Evolutionary conservation across 2,888 invertebrate species (phyloP), one percentile per base, ranked within the genome.

Genomic region (Apeira syringaria): DNA sequence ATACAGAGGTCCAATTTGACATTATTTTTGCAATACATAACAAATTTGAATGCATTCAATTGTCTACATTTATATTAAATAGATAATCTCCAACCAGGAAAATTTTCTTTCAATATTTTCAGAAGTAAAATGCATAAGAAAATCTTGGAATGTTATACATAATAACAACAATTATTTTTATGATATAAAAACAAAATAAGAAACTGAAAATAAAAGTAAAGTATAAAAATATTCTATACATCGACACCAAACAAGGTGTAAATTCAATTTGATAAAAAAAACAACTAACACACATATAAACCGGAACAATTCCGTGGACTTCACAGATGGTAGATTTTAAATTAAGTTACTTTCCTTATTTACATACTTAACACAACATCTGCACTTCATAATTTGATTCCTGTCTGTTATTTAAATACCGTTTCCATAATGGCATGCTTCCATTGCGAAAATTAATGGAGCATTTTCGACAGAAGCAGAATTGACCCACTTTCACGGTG

Each of bases 341-440:
- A 36, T 41, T 41, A 47, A 33, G 33, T 45, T 35, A 43, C 15
- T 38, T 41, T 46, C 30, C 48, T 52, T 56, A 56, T 56, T 50
- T 56, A 56, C 50, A 56, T 46, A 55, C 42, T 44, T 42, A 47
- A 37, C 51, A 54, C 50, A 51, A 51, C 47, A 31, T 27, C 18
- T 29, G 15, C 46, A n/a, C n/a, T 27, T 43, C 44, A 3, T 10
- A 38, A 20, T 3, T 9, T 22, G 33, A 20, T 13, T 20, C 22
- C 42, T 24, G 36, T 41, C 47, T 47, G 39, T 9, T 15, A 10
- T 8, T 20, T 6, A 7, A 24, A 24, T 24, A 20, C 6, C 5
- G 7, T 20, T n/a, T n/a, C n/a, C n/a, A n/a, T n/a, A n/a, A n/a
- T n/a, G n/a, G n/a, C n/a, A n/a, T n/a, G n/a, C n/a, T n/a, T n/a